phyloP scores from a whole-genome alignment of 2,113 vertebrate species.

The Gambusia affinis region DNA sequence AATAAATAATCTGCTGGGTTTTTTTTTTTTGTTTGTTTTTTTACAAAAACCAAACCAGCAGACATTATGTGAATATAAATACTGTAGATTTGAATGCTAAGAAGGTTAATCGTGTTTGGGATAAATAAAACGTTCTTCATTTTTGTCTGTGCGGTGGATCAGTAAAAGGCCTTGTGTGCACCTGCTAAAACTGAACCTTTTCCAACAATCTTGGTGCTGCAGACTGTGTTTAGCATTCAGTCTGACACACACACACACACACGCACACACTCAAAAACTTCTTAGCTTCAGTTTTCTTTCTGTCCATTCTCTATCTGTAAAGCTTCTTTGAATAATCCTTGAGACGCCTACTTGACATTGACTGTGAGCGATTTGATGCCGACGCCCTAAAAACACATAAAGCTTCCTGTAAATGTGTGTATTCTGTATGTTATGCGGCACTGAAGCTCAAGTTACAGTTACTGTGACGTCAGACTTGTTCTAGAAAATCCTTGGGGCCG shows the following conservation, averaged over 20 bases:
- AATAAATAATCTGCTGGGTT: background rate
- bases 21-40: background rate
- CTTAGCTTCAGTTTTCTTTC: slow-evolving; percentile 31
- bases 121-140: background rate
- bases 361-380: slow-evolving; percentile 3
- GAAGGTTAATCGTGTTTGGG: background rate
- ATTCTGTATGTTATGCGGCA: background rate
- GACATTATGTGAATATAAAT: background rate
- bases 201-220: slow-evolving; percentile 61
- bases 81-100: background rate
- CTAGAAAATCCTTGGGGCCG: background rate
- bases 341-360: background rate
- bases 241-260: slow-evolving; percentile 26
- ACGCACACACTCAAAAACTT: slow-evolving; percentile 6
- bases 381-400: slow-evolving; percentile 19
- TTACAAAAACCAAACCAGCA: too few relatives aligned
- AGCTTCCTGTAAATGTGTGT: background rate
- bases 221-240: slow-evolving; percentile 73
- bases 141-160: slow-evolving; percentile 17
- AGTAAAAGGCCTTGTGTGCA: slow-evolving; percentile 60
- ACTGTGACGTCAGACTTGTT: background rate
- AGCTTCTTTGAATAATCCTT: background rate
- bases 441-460: background rate
- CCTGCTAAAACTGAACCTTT: slow-evolving; percentile 74
- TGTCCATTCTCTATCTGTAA: background rate